A percentile compares a stretch with the other conserved stretches of the same genome.
These are phyloP conservation scores for Piscicola geometra DNA, from an alignment of 2,888 invertebrate genomes.

Conservation along the genomic window DNA sequence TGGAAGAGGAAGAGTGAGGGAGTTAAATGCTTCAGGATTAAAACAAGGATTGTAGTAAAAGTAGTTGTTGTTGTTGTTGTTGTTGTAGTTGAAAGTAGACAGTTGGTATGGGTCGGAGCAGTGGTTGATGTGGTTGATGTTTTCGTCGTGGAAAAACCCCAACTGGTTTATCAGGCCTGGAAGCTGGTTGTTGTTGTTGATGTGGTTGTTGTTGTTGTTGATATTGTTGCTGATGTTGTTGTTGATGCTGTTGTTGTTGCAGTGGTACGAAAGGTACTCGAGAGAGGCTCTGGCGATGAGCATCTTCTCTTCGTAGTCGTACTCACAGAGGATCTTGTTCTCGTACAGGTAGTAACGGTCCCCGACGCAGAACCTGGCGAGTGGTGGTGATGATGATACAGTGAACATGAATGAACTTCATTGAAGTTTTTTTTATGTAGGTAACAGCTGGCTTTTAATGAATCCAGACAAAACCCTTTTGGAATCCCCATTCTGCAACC, in stretches of 20 bases:
- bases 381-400: no score
- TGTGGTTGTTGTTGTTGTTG: conserved; percentile 13
- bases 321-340: conserved; percentile 88
- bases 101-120: not conserved
- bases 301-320: conserved; percentile 85
- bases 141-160: not conserved
- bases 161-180: not conserved
- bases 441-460: no score
- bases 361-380: conserved; percentile 85
- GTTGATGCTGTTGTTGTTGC: not conserved
- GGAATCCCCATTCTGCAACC: no score
- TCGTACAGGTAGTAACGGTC: conserved; percentile 87
- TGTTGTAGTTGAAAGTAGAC: conserved; percentile 12
- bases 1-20: not conserved
- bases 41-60: not conserved
- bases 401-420: no score
- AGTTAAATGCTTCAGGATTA: not conserved
- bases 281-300: conserved; percentile 84
- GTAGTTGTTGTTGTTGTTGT: not conserved
- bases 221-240: not conserved
- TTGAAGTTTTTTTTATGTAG: no score
- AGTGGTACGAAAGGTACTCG: conserved; percentile 68
- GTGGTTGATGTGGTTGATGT: not conserved
- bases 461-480: no score
- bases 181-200: conserved; percentile 2